phyloP scores from a whole-genome alignment of 2,888 invertebrate genomes.

The Rhyacophila evoluta region DNA sequence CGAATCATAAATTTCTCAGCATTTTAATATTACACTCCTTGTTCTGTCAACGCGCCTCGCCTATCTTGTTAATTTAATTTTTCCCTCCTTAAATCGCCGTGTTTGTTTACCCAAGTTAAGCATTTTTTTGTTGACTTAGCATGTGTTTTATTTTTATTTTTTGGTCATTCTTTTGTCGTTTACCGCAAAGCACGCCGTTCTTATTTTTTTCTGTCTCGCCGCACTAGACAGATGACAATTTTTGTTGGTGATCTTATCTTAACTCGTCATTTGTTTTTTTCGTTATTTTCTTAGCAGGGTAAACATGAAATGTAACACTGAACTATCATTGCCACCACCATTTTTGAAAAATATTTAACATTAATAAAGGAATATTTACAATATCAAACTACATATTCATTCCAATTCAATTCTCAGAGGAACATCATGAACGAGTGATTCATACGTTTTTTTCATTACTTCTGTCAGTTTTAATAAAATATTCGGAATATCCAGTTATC shows the following conservation, averaged over 20 bases:
- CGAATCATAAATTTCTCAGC: background rate
- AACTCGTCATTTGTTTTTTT: background rate
- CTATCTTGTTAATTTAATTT: conserved; percentile 13
- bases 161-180: background rate
- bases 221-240: background rate
- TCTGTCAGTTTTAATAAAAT: too few relatives aligned
- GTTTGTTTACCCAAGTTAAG: background rate
- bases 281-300: background rate
- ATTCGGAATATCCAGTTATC: too few relatives aligned
- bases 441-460: too few relatives aligned
- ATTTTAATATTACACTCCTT: background rate
- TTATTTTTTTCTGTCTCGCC: background rate
- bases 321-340: too few relatives aligned
- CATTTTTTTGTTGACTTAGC: background rate
- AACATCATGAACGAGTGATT: too few relatives aligned
- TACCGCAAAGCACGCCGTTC: background rate
- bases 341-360: too few relatives aligned
- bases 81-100: background rate
- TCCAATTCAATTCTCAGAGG: too few relatives aligned
- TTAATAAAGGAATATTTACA: too few relatives aligned
- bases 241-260: background rate
- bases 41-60: background rate
- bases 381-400: too few relatives aligned
- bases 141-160: background rate
- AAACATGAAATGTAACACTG: background rate